Base-by-base conservation (phyloP, 2,888 invertebrate species). In the Plagodis pulveraria region DNA sequence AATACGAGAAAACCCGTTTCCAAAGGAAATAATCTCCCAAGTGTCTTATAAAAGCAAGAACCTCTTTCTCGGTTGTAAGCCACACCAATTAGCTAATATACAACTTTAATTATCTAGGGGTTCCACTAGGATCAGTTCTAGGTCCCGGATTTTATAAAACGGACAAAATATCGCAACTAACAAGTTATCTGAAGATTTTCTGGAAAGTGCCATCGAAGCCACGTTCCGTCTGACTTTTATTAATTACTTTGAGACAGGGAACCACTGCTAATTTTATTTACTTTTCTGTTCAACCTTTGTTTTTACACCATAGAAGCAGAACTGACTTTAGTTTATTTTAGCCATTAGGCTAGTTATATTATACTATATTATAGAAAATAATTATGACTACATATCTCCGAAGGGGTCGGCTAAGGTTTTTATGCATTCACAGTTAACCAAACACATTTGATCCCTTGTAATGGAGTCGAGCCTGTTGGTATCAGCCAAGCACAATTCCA, bases 141-240 rank as follows among this genome's bases (percentile, higher is more conserved):
- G 62, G 65, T 65, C 61, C 61, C 45, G 57, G n/a, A n/a, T 54
- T 56, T 66, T 65, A 59, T 65, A 59, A 47, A 49, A 52, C 43
- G 51, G 33, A 58, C 56, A 66, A 69, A 66, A 65, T 66, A 68
- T 66, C 55, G 62, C 59, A 63, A 65, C 69, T 76, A 76, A 75
- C 74, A 72, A 73, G 74, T 70, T 69, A 68, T 75, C 71, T 69
- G 62, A 69, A 75, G 77, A 76, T 67, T 72, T 68, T 67, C 58
- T 64, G 56, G 50, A 65, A 63, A 78, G 73, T 67, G 67, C 70
- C 73, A 69, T 75, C 69, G 72, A 71, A 75, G 67, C 72, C 62
- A 50, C 64, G 69, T 69, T 73, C 66, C 68, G 67, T 66, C 70
- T 64, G 73, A 73, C 71, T 74, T 76, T 76, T 78, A 74, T 78